Conservation (phyloP, 1,140 invertebrate species). For the Trichoplusia ni region DNA sequence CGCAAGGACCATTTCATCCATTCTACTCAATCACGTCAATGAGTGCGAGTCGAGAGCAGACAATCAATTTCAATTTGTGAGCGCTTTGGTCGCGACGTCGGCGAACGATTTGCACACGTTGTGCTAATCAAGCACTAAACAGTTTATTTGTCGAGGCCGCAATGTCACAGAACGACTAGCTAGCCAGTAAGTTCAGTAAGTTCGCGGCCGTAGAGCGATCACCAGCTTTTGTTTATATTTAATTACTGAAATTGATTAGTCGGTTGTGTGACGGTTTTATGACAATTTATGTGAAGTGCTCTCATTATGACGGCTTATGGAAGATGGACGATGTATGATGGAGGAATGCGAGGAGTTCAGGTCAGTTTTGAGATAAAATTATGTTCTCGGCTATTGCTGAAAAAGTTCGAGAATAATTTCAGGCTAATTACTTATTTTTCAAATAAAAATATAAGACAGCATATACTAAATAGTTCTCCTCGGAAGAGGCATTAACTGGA, state of each 20-base stretch:
- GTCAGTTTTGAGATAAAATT: slow-evolving; percentile 41
- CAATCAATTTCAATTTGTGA: slow-evolving; percentile 77
- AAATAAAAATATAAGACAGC: too few relatives aligned
- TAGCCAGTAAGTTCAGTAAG: slow-evolving; percentile 45
- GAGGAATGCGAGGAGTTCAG: slow-evolving; percentile 62
- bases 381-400: background rate
- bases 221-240: slow-evolving; percentile 34
- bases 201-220: slow-evolving; percentile 44
- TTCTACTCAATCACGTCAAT: slow-evolving; percentile 74
- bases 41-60: slow-evolving; percentile 52
- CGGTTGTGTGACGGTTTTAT: slow-evolving; percentile 13
- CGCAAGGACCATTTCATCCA: slow-evolving; percentile 71
- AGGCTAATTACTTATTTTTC: too few relatives aligned
- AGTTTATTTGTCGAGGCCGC: slow-evolving; percentile 56
- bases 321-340: slow-evolving; percentile 72
- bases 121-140: slow-evolving; percentile 79
- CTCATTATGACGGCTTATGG: slow-evolving; percentile 67
- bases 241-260: background rate
- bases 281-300: slow-evolving; percentile 31
- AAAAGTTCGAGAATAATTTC: too few relatives aligned
- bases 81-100: slow-evolving; percentile 35
- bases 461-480: too few relatives aligned
- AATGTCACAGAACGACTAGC: slow-evolving; percentile 60
- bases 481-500: too few relatives aligned
- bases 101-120: slow-evolving; percentile 74